Conservation (phyloP, 2,113 vertebrate genomes). For the Phycodurus eques region DNA sequence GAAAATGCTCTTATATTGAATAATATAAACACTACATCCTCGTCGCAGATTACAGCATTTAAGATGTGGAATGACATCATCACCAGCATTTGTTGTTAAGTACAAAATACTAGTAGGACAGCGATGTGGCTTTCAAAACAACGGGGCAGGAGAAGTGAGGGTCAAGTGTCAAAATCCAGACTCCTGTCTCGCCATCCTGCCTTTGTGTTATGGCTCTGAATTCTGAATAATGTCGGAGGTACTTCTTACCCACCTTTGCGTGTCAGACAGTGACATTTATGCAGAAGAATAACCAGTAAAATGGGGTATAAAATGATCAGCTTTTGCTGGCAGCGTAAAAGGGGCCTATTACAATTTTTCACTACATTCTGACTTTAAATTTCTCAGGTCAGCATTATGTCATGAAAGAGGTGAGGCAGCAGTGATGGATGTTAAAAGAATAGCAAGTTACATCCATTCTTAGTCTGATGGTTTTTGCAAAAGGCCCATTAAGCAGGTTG, state of each 20-base stretch:
- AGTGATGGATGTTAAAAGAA: constrained; percentile 50
- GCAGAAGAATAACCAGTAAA: background rate
- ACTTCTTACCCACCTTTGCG: background rate
- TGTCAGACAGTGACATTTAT: background rate
- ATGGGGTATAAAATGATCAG: background rate
- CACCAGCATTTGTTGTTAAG: background rate
- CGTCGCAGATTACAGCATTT: too few relatives aligned
- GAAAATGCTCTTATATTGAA: too few relatives aligned
- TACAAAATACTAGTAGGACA: background rate
- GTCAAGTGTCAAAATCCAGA: background rate
- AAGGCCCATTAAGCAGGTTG: constrained; percentile 51
- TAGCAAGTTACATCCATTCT: constrained; percentile 31
- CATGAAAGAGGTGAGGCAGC: constrained; percentile 37
- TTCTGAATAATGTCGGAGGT: background rate
- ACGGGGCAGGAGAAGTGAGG: background rate
- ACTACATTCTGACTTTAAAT: constrained; percentile 61
- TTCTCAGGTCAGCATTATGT: constrained; percentile 60
- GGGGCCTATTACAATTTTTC: constrained; percentile 46
- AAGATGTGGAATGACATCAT: background rate
- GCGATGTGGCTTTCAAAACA: background rate
- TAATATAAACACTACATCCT: too few relatives aligned
- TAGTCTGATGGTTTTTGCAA: constrained; percentile 47
- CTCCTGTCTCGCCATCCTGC: too few relatives aligned
- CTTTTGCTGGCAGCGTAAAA: background rate
- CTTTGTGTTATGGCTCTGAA: background rate